Evolutionary conservation across 1,140 invertebrate species (phyloP).

Genomic region (Bombus pyrosoma): DNA sequence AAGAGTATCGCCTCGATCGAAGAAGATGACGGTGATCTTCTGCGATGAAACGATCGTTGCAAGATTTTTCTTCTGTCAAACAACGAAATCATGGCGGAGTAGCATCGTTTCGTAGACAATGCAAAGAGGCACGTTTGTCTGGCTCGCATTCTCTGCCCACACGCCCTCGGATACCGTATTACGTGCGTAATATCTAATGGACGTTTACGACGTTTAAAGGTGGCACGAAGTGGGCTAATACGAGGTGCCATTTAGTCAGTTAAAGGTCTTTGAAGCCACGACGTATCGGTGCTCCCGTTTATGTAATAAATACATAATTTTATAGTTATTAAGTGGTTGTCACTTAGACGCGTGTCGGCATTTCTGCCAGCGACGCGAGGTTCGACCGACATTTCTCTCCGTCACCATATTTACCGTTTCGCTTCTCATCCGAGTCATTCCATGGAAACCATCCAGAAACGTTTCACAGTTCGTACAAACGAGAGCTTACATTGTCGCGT

Average conservation of each 20-base stretch:
- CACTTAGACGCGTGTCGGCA: background rate
- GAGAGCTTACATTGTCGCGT: no score
- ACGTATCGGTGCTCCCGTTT: constrained; percentile 47
- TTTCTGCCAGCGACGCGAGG: background rate
- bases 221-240: constrained; percentile 63
- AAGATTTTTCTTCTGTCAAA: background rate
- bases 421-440: no score
- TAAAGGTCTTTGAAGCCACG: constrained; percentile 62
- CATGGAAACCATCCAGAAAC: no score
- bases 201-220: constrained; percentile 59
- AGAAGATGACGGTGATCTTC: background rate
- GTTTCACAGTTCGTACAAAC: no score
- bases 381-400: background rate
- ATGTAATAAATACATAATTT: constrained; percentile 58
- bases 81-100: background rate
- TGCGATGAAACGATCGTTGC: background rate
- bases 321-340: constrained; percentile 45
- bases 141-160: constrained; percentile 49
- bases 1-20: background rate
- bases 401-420: background rate
- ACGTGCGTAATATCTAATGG: constrained; percentile 56
- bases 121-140: constrained; percentile 23
- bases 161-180: constrained; percentile 48
- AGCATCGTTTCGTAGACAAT: constrained; percentile 26
- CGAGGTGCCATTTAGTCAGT: constrained; percentile 57